These are phyloP conservation scores for Folsomia manolachei DNA, from an alignment of 2,888 invertebrate genomes.

Conservation along the genomic window DNA sequence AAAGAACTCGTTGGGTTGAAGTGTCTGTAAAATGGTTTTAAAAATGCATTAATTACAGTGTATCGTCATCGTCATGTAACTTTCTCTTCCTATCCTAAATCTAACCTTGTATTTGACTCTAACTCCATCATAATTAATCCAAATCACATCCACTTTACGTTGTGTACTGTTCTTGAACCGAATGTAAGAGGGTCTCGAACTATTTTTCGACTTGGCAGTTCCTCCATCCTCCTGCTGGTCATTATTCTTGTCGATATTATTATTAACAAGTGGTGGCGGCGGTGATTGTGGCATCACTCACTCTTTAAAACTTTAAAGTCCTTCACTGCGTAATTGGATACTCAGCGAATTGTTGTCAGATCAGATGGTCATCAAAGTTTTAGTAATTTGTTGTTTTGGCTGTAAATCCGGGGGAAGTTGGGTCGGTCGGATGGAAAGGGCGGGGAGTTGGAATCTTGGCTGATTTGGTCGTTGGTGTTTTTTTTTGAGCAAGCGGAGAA, in stretches of 20 bases:
- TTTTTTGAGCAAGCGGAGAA: neutral
- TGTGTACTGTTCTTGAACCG: conserved; percentile 64
- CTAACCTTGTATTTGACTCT: conserved; percentile 50
- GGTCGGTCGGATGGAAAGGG: no score
- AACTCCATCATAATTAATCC: conserved; percentile 73
- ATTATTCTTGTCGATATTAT: neutral
- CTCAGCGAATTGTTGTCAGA: no score
- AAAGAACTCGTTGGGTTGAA: conserved; percentile 56
- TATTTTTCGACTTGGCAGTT: conserved; percentile 48
- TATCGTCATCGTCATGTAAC: no score
- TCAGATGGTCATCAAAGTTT: no score
- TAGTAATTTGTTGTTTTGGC: no score
- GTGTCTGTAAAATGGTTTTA: conserved; percentile 50
- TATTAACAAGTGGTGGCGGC: neutral
- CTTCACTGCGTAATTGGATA: no score
- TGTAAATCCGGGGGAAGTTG: no score
- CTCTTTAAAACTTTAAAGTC: no score
- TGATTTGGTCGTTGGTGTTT: no score
- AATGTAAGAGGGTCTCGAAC: conserved; percentile 57
- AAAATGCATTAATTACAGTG: conserved; percentile 4
- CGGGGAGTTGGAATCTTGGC: no score
- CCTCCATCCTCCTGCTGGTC: neutral
- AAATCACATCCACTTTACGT: conserved; percentile 64
- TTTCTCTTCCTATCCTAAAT: neutral
- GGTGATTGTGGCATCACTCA: neutral